These are phyloP conservation scores for Leucophenga montana DNA, from an alignment of 2,888 invertebrate species.

Conservation along the genomic window DNA sequence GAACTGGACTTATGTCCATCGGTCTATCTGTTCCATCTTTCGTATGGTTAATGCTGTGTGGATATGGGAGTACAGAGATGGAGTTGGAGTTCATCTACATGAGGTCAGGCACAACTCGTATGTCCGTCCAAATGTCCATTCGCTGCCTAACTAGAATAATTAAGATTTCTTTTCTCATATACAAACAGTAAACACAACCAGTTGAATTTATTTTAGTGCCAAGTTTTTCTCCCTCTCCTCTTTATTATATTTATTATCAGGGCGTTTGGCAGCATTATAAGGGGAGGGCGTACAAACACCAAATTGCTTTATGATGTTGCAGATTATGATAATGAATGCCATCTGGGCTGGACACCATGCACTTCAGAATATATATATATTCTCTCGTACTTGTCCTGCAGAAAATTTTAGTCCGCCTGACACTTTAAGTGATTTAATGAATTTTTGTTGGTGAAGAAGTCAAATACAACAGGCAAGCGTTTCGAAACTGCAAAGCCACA, in stretches of 20 bases:
- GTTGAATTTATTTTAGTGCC: slow-evolving; percentile 24
- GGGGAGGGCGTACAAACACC: slow-evolving; percentile 34
- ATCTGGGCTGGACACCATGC: slow-evolving; percentile 61
- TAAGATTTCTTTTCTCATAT: slow-evolving; percentile 22
- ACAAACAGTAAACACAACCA: slow-evolving; percentile 13
- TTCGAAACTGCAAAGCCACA: too few relatives aligned
- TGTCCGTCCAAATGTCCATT: slow-evolving; percentile 3
- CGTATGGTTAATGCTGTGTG: slow-evolving; percentile 8
- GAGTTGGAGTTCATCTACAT: slow-evolving; percentile 37
- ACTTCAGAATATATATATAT: slow-evolving; percentile 32
- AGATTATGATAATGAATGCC: slow-evolving; percentile 69
- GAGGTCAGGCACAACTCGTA: slow-evolving; percentile 42
- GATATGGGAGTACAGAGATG: slow-evolving; percentile 21
- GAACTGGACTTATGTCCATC: neutral
- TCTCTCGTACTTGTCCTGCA: slow-evolving; percentile 18
- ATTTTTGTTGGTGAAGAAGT: slow-evolving; percentile 39
- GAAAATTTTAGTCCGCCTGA: slow-evolving; percentile 53
- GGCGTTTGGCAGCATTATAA: slow-evolving; percentile 1
- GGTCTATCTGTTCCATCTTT: neutral
- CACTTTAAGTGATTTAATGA: slow-evolving; percentile 72
- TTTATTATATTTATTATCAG: slow-evolving; percentile 10
- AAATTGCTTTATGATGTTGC: slow-evolving; percentile 68
- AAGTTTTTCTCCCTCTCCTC: neutral
- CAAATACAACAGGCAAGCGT: slow-evolving; percentile 17
- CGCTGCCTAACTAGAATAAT: slow-evolving; percentile 13